Base-by-base conservation (phyloP, 2,113 vertebrate species). In the Pipa parva region DNA sequence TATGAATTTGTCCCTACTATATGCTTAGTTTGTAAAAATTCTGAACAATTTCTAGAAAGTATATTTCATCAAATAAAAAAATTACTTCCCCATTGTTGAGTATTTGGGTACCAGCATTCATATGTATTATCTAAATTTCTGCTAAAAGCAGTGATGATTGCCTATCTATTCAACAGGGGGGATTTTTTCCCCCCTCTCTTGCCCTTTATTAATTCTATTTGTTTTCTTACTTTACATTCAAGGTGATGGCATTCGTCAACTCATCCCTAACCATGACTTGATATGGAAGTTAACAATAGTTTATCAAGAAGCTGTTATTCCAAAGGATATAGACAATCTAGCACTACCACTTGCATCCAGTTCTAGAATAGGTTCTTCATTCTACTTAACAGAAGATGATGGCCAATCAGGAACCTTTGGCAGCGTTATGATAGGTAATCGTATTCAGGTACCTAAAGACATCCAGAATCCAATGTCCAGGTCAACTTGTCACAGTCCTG, bases 401-500 rank as follows among this genome's bases (percentile, higher is more conserved):
- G 77, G 83, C 2, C 91, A 92, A 72, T 99, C 95, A 0, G 93
- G 96, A 33, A 99, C 93, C 3, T 99, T 99, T 51, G 97, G 97
- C 59, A 95, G 95, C 0, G 89, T 95, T 71, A 78, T 98, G 37
- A 85, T 99, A 3, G 97, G 97, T 62, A 99, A 99, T 81, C 90
- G 96, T 11, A 99, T 99, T 77, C 95, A 98, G 79, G 91, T 99
- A 64, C 88, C 92, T 0, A 74, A 71, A 24, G 91, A 92, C 62
- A 66, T 79, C 0, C 89, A 89, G 54, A 74, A 76, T 0, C 78
- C 83, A 52, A 73, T 55, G 1, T 62, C 72, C 0, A 57, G 85
- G 21, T 70, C 79, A 0, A 78, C 84, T 28, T 82, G 27, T 27
- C 75, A 86, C 79, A 31, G 85, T 36, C 75, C 83, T 45, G 59